Evolutionary conservation across 2,888 invertebrate species (phyloP).

Genomic region (Allophyes oxyacanthae): DNA sequence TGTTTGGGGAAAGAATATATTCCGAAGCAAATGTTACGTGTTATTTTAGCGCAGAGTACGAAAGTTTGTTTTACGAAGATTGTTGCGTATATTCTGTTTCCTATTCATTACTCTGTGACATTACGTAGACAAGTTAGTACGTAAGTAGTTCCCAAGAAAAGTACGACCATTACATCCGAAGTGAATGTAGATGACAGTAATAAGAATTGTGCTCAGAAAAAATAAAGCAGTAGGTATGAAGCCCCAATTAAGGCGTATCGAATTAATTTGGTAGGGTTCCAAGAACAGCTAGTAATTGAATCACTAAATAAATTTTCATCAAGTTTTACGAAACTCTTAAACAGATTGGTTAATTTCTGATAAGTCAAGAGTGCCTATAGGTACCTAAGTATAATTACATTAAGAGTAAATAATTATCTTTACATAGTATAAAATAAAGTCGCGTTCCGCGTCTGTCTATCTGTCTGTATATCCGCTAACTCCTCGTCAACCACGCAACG

Average conservation of each 20-base stretch:
- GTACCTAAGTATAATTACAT: no score
- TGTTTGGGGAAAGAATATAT: constrained; percentile 23
- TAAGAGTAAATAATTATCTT: no score
- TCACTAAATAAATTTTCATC: not conserved
- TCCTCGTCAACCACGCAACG: no score
- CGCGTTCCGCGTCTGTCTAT: no score
- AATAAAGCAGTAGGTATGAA: not conserved
- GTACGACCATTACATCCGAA: constrained; percentile 3
- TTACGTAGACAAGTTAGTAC: constrained; percentile 10
- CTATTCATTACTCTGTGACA: constrained; percentile 33
- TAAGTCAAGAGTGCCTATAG: no score
- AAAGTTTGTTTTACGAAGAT: constrained; percentile 22
- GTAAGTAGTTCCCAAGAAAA: constrained; percentile 14
- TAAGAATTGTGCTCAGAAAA: not conserved
- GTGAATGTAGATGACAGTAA: not conserved
- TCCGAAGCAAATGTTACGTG: constrained; percentile 11
- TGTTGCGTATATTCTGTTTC: constrained; percentile 12
- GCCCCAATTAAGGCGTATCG: not conserved
- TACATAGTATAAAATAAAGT: no score
- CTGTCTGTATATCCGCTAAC: no score
- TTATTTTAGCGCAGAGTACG: constrained; percentile 19
- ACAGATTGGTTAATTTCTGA: not conserved
- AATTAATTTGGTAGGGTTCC: not conserved
- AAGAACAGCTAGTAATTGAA: constrained; percentile 1
- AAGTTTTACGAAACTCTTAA: constrained; percentile 1